A percentile compares a stretch with the other conserved stretches of the same genome.
These are phyloP conservation scores for Knipowitschia caucasica DNA, from an alignment of 2,797 vertebrate species.

Conservation along the genomic window DNA sequence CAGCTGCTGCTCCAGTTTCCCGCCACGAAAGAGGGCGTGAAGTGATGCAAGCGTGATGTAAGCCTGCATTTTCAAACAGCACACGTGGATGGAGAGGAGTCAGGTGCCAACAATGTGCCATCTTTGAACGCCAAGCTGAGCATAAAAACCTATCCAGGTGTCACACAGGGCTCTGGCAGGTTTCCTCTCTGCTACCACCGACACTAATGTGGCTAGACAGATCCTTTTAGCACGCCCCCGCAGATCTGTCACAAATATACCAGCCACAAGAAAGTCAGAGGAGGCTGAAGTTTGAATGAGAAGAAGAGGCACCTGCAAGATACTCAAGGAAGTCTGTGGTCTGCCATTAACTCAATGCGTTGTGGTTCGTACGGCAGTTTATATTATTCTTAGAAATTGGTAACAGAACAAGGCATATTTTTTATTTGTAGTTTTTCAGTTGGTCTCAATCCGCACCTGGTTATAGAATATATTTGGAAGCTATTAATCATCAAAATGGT, in stretches of 20 bases:
- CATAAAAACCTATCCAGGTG: conserved; percentile 13
- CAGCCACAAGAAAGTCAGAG: conserved; percentile 17
- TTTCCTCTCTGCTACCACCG: conserved; percentile 25
- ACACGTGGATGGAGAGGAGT: background rate
- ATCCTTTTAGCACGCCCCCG: conserved; percentile 31
- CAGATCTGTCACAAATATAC: conserved; percentile 31
- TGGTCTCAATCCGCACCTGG: no score
- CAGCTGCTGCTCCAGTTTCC: conserved; percentile 54
- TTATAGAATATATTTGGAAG: no score
- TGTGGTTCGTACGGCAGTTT: background rate
- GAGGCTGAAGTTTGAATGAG: conserved; percentile 33
- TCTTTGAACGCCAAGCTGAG: conserved; percentile 8
- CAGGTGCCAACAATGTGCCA: conserved; percentile 3
- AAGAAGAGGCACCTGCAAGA: conserved; percentile 22
- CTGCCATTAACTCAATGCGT: conserved; percentile 31
- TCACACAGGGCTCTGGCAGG: conserved; percentile 16
- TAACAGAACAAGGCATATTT: background rate
- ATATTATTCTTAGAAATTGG: conserved; percentile 1
- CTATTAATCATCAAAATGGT: no score
- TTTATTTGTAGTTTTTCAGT: no score
- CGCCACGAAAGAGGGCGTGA: conserved; percentile 40
- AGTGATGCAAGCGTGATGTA: conserved; percentile 52
- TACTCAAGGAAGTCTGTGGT: conserved; percentile 20
- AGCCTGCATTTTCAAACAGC: conserved; percentile 23
- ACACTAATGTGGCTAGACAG: conserved; percentile 24